Evolutionary conservation across 2,888 invertebrate genomes (phyloP), one percentile per base, ranked within the genome.

Genomic region (Hymenopus coronatus): DNA sequence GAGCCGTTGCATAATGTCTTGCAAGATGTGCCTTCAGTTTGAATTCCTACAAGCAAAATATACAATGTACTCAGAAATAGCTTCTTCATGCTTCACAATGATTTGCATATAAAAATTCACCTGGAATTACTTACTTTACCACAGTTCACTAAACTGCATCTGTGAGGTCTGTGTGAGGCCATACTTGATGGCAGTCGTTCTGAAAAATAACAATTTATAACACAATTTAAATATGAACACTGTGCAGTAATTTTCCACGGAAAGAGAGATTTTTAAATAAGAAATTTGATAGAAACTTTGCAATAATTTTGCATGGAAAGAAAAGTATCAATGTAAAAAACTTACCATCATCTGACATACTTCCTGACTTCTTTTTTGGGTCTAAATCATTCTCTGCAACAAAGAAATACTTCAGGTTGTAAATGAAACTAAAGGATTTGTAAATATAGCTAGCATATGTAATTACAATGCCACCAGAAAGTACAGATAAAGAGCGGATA

Each of bases 21-120:
- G 97, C 97, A 92, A 99, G 95, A 94, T 99, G 98, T 90, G 98
- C 97, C 94, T 98, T 99, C 92, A 98, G 94, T 93, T 98, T 98
- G 94, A 99, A 99, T 94, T 99, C 98, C 94, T 94, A 91, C 15
- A 91, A 91, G 89, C 89, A 84, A 88, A 81, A 27, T 2, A 81
- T n/a, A 85, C 9, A 85, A 40, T 54, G n/a, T 15, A 0, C 2
- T 25, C 40, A 54, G 14, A 46, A 27, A 40, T 12, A 40, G 40
- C 1, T 40, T 40, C 54, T 25, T 85, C n/a, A 28, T 90, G 28
- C 85, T 28, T 85, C 81, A 70, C 54, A 70, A 70, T 20, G 4
- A 1, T 8, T 40, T 70, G 4, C 54, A 54, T 54, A 70, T 0
- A 70, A 20, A 25, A 1, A 40, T 40, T 40, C 6, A 12, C 12